Base-by-base conservation (phyloP, 2,888 invertebrate species). In the Drosophila cracens region DNA sequence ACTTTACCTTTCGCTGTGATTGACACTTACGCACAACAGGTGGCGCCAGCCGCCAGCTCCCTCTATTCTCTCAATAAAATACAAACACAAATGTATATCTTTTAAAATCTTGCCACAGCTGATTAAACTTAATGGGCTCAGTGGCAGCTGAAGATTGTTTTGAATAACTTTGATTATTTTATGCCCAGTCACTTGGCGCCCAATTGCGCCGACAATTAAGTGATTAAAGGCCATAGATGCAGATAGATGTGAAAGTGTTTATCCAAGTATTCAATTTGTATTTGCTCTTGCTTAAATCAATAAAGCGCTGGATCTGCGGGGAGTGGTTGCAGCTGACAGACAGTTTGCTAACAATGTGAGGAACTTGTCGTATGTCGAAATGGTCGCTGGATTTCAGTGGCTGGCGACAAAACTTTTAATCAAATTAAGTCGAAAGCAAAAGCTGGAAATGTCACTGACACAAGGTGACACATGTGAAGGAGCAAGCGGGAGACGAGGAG, bases 361-460 rank as follows among this genome's bases (percentile, higher is more conserved):
- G 43, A 69, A 69, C 34, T 80, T 80, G 54, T 36, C 34, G 29
- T 59, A 40, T 29, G 53, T 27, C 53, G 51, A 60, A 13, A 36
- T 36, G 11, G 54, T 36, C 51, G 51, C 52, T 52, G 65, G 54
- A 75, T 76, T 77, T 80, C 63, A 70, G 64, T 68, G 58, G 69
- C 61, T 57, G 59, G 59, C 52, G 70, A 59, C 68, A 58, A 83
- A 90, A 90, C 81, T 87, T 87, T 87, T 87, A 87, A 87, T 87
- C 90, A 87, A 87, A 87, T 87, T 87, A 87, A 87, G 86, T 86
- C 89, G 67, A 79, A 76, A 76, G 80, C 79, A 79, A 57, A 40
- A 66, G 75, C 74, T 79, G 75, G 77, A 82, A 85, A 77, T 87
- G 85, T 79, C 71, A 75, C 69, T 84, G 79, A 70, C 90, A 89